A percentile compares a stretch with the other conserved stretches of the same genome.
Conservation (phyloP, 2,113 vertebrate genomes). For the Clarias magur region DNA sequence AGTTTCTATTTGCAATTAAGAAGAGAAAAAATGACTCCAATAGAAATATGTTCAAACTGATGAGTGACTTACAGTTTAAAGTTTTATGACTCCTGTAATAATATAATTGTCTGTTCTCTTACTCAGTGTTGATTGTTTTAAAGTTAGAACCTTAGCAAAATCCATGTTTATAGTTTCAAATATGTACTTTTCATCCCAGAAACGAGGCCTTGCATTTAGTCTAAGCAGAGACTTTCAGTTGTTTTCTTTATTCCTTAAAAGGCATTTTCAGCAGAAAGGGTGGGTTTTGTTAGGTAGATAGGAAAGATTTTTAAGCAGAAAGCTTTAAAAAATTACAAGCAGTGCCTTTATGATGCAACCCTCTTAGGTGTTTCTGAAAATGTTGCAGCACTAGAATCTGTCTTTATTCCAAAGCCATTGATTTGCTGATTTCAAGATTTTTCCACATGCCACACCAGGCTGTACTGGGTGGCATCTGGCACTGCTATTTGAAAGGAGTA, state of each 20-base stretch:
- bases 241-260: neutral
- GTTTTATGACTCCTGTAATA: too few relatives aligned
- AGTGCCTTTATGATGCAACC: slow-evolving; percentile 3
- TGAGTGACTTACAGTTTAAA: neutral
- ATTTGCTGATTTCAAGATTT: neutral
- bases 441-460: neutral
- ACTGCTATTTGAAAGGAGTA: neutral
- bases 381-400: neutral
- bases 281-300: neutral
- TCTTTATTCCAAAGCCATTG: neutral
- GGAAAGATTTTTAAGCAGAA: neutral
- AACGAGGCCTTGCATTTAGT: neutral
- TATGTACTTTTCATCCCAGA: neutral
- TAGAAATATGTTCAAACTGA: neutral
- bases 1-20: slow-evolving; percentile 1
- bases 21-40: neutral
- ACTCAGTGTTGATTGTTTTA: neutral
- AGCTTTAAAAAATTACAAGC: slow-evolving; percentile 2
- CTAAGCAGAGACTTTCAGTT: neutral
- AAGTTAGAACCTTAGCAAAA: neutral
- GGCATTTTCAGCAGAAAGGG: neutral
- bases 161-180: neutral
- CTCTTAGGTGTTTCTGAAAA: slow-evolving; percentile 12
- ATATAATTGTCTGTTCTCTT: neutral
- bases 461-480: neutral